Conservation (phyloP, 1,140 invertebrate species). For the Idris sp. region DNA sequence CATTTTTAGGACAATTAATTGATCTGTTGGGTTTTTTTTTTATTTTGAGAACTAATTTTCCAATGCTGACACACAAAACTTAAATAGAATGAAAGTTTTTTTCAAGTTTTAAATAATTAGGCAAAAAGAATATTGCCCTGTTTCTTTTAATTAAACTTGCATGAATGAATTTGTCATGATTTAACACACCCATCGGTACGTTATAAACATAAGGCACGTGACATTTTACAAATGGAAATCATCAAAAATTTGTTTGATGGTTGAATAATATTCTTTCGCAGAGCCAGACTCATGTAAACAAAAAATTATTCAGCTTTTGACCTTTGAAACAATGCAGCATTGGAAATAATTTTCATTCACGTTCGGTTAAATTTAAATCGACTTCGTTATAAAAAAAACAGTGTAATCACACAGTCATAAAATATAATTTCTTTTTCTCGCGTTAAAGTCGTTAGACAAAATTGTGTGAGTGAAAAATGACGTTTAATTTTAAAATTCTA, state of each 20-base stretch:
- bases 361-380: constrained; percentile 15
- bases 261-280: background rate
- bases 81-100: too few species aligned
- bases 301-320: constrained; percentile 34
- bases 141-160: constrained; percentile 17
- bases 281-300: background rate
- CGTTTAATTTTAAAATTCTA: background rate
- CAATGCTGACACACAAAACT: too few species aligned
- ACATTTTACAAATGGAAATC: constrained; percentile 44
- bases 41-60: too few species aligned
- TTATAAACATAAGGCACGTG: constrained; percentile 43
- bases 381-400: constrained; percentile 3
- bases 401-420: constrained; percentile 1
- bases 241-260: constrained; percentile 8
- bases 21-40: too few species aligned
- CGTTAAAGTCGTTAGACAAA: background rate
- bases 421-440: background rate
- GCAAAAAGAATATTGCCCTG: too few species aligned
- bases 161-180: constrained; percentile 36
- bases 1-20: too few species aligned
- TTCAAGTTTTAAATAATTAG: too few species aligned
- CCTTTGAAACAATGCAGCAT: constrained; percentile 29
- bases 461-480: background rate
- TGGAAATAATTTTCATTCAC: constrained; percentile 27
- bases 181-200: constrained; percentile 10